Evolutionary conservation across 2,888 invertebrate species (phyloP), one percentile per base, ranked within the genome.

Genomic region (Baccha elongata): DNA sequence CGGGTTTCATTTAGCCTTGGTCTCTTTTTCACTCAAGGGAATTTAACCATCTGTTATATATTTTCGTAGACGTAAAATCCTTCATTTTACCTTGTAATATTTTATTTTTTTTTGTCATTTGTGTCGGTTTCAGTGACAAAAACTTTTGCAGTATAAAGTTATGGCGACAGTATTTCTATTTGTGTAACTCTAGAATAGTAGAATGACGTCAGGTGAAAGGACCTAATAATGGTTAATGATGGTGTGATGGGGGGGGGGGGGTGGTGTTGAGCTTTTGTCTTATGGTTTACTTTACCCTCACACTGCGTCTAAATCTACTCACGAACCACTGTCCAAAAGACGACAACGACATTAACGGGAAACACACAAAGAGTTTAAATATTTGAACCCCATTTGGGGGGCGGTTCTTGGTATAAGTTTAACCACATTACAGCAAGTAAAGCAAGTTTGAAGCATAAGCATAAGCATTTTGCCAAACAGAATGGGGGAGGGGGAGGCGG

Each of bases 351-450:
- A 15, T 40, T 37, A 40, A 40, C 32, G 58, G 65, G n/a, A 58
- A 37, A 60, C 67, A 76, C 67, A 81, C 80, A 71, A 74, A 80
- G 81, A 83, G 81, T 83, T 83, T 83, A 83, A 83, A 83, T 72
- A 76, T 83, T 76, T 83, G 81, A 67, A 72, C 76, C 81, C 72
- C 72, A 72, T 72, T 76, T 75, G 4, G 8, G 46, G 71, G 65
- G 17, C 7, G 8, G 21, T 40, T 60, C n/a, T 68, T 55, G 53
- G 65, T 62, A 62, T 42, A 67, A 67, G 71, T 76, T 83, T 83
- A 83, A 76, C 81, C 81, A 72, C 81, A 83, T 68, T 72, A 76
- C 32, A 72, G 40, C 37, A 21, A 60, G 42, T 42, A 17, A 19
- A 53, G 40, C 42, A 53, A 52, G 52, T 32, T 35, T 8, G 8